Percentiles rank a stretch among this genome's conserved stretches.
Conservation (phyloP, 2,113 vertebrate species). For the Sturnira hondurensis region DNA sequence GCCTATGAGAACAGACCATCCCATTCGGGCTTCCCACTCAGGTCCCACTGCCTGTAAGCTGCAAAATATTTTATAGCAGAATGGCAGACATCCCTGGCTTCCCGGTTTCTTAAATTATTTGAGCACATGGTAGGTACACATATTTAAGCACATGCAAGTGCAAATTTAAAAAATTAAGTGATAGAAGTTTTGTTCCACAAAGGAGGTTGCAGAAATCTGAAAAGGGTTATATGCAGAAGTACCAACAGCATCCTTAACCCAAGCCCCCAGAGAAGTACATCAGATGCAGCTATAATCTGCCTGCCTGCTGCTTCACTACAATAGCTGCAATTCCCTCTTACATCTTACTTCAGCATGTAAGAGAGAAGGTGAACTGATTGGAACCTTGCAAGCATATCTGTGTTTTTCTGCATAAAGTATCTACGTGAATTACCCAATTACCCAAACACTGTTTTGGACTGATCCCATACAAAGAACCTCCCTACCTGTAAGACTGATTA, state of each 20-base stretch:
- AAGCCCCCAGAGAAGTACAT: not conserved
- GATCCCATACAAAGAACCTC: not conserved
- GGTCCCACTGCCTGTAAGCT: not conserved
- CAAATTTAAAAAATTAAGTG: not conserved
- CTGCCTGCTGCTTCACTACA: no score
- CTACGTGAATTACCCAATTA: no score
- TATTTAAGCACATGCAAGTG: not conserved
- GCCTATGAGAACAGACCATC: rapidly evolving
- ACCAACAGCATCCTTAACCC: not conserved
- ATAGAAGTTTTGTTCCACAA: not conserved
- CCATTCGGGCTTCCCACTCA: not conserved
- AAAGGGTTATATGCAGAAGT: not conserved
- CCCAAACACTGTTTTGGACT: not conserved
- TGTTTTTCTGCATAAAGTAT: not conserved
- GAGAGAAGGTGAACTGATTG: rapidly evolving
- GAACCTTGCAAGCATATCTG: not conserved
- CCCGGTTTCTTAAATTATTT: not conserved
- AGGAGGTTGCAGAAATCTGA: not conserved
- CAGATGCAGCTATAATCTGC: no score
- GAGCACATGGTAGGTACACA: rapidly evolving
- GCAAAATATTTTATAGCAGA: not conserved
- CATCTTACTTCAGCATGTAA: no score
- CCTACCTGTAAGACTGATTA: not conserved
- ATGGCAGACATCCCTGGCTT: not conserved
- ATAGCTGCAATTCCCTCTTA: not conserved